phyloP scores from a whole-genome alignment of 2,797 vertebrate genomes.

The Petrocephalus sullivani region DNA sequence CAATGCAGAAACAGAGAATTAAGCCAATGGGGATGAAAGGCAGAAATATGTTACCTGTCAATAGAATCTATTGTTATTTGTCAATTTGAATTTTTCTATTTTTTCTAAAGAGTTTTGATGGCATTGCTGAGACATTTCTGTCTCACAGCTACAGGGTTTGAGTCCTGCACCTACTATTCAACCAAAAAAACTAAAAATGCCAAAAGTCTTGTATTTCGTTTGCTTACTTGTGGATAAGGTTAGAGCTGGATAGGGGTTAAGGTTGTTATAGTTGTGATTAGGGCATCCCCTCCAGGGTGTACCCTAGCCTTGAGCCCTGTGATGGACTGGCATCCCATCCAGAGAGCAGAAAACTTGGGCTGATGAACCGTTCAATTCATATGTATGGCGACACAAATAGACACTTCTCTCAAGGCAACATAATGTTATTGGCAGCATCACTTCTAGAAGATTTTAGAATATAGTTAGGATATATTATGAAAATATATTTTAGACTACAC shows the following conservation, averaged over 20 bases:
- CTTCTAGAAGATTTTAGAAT: constrained; percentile 36
- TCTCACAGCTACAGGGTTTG: not conserved
- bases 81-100: not conserved
- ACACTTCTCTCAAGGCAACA: constrained; percentile 74
- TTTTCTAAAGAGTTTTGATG: not conserved
- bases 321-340: not conserved
- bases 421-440: constrained; percentile 75
- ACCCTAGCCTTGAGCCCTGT: too few species aligned
- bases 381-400: constrained; percentile 71
- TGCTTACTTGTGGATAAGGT: too few species aligned
- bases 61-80: not conserved
- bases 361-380: constrained; percentile 66
- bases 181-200: too few species aligned
- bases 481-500: not conserved
- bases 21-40: not conserved
- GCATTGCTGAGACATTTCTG: not conserved
- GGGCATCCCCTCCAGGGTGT: too few species aligned
- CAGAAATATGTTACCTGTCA: not conserved
- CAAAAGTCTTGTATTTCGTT: too few species aligned
- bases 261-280: too few species aligned
- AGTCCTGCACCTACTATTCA: not conserved
- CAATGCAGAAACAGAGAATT: not conserved
- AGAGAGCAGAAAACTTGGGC: not conserved
- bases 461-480: not conserved
- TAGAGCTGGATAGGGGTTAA: too few species aligned